Evolutionary conservation across 2,797 vertebrate species (phyloP).

Genomic region (Pseudocheirus occidentalis): DNA sequence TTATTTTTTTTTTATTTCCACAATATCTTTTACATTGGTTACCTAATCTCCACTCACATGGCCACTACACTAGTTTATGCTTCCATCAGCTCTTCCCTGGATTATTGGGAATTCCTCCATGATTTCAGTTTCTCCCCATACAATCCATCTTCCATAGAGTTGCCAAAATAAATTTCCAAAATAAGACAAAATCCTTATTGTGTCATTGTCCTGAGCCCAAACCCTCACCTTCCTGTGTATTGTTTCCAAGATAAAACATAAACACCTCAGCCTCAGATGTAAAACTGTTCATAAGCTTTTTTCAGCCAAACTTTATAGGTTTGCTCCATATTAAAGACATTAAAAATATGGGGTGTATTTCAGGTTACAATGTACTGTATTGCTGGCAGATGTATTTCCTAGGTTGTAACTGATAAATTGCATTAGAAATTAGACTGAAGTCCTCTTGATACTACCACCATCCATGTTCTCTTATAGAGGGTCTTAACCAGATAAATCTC

Average conservation of each 20-base stretch:
- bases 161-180: background rate
- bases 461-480: background rate
- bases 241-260: background rate
- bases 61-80: background rate
- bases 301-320: background rate
- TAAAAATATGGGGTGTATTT: background rate
- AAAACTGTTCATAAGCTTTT: background rate
- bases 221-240: background rate
- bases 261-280: background rate
- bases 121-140: background rate
- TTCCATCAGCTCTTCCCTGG: background rate
- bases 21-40: background rate
- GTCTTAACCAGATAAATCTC: background rate
- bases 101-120: background rate
- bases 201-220: background rate
- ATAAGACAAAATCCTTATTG: background rate
- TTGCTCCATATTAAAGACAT: background rate
- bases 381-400: background rate
- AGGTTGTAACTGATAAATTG: background rate
- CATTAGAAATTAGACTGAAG: background rate
- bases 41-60: background rate
- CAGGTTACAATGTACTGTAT: background rate
- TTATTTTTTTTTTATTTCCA: too few relatives aligned
- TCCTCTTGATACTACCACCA: background rate
- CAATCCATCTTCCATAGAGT: background rate